A percentile compares a stretch with the other conserved stretches of the same genome.
Conservation (phyloP, 2,113 vertebrate genomes). For the Herpetotheres cachinnans region DNA sequence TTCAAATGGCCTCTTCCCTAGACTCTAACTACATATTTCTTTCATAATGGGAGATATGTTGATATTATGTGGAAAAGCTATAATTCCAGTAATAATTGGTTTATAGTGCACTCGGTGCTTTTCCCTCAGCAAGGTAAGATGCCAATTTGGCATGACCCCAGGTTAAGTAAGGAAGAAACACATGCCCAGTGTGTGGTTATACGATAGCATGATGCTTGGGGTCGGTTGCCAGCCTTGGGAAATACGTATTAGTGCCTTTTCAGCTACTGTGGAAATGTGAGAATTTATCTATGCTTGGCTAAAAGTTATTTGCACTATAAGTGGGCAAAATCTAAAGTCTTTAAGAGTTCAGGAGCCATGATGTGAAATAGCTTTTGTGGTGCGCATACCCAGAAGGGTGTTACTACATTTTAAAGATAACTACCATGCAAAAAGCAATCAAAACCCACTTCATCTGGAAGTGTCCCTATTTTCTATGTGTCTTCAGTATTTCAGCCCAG, state of each 20-base stretch:
- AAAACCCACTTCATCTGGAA: neutral
- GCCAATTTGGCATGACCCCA: neutral
- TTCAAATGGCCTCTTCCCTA: neutral
- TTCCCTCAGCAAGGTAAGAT: neutral
- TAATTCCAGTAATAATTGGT: neutral
- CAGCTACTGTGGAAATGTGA: neutral
- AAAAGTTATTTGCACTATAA: neutral
- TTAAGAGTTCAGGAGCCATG: rapidly evolving
- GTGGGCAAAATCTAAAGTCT: neutral
- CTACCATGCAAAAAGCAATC: neutral
- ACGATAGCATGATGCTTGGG: neutral
- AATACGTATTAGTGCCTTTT: neutral
- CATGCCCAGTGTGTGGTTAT: neutral
- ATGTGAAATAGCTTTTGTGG: neutral
- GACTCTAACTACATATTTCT: neutral
- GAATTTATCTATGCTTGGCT: neutral
- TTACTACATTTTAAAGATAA: neutral
- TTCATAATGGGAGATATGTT: neutral
- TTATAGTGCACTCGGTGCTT: neutral
- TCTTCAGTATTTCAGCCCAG: neutral
- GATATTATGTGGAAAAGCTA: neutral
- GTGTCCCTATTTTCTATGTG: neutral
- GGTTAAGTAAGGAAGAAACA: neutral
- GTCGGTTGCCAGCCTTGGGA: neutral
- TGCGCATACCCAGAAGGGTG: neutral